phyloP scores from a whole-genome alignment of 2,113 vertebrate species.

The Salvator merianae region DNA sequence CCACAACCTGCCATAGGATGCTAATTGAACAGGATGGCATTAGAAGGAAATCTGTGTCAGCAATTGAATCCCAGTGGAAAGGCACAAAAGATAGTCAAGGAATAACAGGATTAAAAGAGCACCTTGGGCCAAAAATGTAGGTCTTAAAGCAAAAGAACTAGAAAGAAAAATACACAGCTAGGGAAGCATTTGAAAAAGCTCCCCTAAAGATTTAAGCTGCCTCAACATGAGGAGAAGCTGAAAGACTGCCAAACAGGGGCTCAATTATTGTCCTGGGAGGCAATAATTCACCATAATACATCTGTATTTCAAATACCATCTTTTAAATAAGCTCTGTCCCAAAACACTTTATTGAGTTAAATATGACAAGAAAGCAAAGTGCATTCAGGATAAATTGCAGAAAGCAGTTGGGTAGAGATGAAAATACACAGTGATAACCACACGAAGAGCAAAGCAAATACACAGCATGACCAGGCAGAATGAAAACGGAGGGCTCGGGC shows the following conservation, averaged over 20 bases:
- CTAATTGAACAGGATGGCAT: conserved; percentile 70
- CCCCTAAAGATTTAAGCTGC: neutral
- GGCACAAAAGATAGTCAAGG: conserved; percentile 31
- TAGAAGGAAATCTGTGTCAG: conserved; percentile 56
- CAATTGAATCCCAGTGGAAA: conserved; percentile 29
- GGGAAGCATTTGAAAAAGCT: conserved; percentile 24
- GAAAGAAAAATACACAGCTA: neutral
- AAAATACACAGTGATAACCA: neutral
- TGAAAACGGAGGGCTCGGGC: neutral
- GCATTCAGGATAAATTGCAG: neutral
- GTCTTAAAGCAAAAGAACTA: conserved; percentile 24
- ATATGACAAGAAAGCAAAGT: neutral
- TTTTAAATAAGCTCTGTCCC: neutral
- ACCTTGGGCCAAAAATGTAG: conserved; percentile 36
- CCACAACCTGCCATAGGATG: conserved; percentile 49
- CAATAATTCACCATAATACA: neutral
- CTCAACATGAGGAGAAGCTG: neutral
- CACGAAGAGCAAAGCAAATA: neutral
- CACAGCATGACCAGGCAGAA: neutral
- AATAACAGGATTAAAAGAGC: conserved; percentile 25
- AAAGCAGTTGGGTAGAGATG: neutral
- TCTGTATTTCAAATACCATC: conserved; percentile 20
- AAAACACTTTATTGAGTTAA: neutral
- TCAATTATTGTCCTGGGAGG: conserved; percentile 30
- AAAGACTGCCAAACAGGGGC: conserved; percentile 2